A percentile compares a stretch with the other conserved stretches of the same genome.
phyloP scores from a whole-genome alignment of 2,113 vertebrate species.

The Circaetus cinerascens region DNA sequence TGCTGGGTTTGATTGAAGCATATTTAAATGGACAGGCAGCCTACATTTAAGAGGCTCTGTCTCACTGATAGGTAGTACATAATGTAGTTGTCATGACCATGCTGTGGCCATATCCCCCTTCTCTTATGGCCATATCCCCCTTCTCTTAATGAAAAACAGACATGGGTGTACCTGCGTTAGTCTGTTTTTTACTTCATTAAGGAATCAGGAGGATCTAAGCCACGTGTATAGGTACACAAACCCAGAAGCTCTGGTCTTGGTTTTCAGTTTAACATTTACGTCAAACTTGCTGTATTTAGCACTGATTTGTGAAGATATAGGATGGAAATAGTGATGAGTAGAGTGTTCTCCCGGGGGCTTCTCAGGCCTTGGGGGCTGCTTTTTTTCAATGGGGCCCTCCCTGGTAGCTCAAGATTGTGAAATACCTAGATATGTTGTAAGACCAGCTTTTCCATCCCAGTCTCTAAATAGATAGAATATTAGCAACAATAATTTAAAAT shows the following conservation, averaged over 20 bases:
- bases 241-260: not conserved
- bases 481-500: not conserved
- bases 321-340: not conserved
- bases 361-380: not conserved
- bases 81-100: not conserved
- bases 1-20: not conserved
- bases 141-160: not conserved
- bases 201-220: not conserved
- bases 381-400: not conserved
- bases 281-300: not conserved
- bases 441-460: not conserved
- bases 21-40: not conserved
- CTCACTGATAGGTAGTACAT: not conserved
- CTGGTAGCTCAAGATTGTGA: not conserved
- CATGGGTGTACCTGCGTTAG: fast-evolving
- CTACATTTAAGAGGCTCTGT: not conserved
- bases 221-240: not conserved
- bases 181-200: not conserved
- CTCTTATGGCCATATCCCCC: not conserved
- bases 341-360: not conserved
- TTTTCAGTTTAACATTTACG: not conserved
- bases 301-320: not conserved
- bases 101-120: not conserved
- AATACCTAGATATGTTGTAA: not conserved
- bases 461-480: not conserved